Evolutionary conservation across 2,888 invertebrate genomes (phyloP).

Genomic region (Meteorus colon): DNA sequence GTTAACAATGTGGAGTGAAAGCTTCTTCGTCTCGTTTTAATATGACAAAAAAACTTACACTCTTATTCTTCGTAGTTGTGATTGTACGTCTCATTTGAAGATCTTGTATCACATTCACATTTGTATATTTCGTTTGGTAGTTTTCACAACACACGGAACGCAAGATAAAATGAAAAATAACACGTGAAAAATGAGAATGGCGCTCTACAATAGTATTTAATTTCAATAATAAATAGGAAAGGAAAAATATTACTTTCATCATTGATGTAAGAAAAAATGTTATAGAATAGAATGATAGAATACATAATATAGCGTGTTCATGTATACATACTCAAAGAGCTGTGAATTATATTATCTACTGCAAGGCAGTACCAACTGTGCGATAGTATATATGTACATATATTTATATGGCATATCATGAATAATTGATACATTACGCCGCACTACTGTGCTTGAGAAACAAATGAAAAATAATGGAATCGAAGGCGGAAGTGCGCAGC

Average conservation of each 20-base stretch:
- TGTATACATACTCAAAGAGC: constrained; percentile 43
- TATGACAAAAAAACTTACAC: too few species aligned
- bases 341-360: constrained; percentile 61
- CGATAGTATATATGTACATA: background rate
- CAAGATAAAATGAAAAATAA: background rate
- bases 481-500: constrained; percentile 58
- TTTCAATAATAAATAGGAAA: background rate
- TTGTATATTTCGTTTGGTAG: too few species aligned
- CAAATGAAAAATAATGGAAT: constrained; percentile 68
- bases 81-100: background rate
- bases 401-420: constrained; percentile 47
- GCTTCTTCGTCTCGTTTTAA: too few species aligned
- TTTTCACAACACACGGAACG: background rate
- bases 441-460: constrained; percentile 54
- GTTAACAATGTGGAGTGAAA: background rate
- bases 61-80: background rate
- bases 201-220: background rate
- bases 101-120: too few species aligned
- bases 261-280: background rate
- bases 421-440: constrained; percentile 56
- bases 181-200: background rate
- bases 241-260: background rate
- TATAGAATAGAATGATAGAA: background rate
- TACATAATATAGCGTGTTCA: constrained; percentile 7
- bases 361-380: constrained; percentile 34